These are phyloP conservation scores for Lipotes vexillifer DNA, from an alignment of 2,113 vertebrate genomes.

Conservation along the genomic window DNA sequence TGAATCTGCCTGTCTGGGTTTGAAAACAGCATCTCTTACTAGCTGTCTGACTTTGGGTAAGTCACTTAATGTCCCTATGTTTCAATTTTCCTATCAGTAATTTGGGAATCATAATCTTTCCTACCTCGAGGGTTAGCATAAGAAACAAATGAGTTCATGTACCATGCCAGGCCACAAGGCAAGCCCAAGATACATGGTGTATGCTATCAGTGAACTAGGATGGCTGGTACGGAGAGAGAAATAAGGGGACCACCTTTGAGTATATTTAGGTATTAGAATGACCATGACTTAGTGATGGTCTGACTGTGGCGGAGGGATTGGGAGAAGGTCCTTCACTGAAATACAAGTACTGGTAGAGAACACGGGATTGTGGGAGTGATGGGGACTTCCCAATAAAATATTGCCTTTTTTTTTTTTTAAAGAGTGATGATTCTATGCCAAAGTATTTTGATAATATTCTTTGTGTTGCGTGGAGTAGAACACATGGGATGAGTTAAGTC, in stretches of 20 bases:
- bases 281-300: neutral
- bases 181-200: neutral
- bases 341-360: neutral
- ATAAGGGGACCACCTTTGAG: neutral
- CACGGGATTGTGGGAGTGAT: neutral
- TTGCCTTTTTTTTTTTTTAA: neutral
- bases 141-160: neutral
- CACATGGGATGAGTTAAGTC: neutral
- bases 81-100: neutral
- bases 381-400: neutral
- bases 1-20: neutral
- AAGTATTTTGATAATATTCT: neutral
- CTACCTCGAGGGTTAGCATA: neutral
- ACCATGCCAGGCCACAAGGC: neutral
- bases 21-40: neutral
- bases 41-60: neutral
- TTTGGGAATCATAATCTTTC: neutral
- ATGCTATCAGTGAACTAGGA: neutral
- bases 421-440: neutral
- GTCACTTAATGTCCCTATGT: neutral
- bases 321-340: neutral
- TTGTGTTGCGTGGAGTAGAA: neutral
- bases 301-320: accelerated
- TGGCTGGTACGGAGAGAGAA: neutral
- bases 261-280: neutral